phyloP scores from a whole-genome alignment of 2,797 vertebrate genomes.

The Paguma larvata region DNA sequence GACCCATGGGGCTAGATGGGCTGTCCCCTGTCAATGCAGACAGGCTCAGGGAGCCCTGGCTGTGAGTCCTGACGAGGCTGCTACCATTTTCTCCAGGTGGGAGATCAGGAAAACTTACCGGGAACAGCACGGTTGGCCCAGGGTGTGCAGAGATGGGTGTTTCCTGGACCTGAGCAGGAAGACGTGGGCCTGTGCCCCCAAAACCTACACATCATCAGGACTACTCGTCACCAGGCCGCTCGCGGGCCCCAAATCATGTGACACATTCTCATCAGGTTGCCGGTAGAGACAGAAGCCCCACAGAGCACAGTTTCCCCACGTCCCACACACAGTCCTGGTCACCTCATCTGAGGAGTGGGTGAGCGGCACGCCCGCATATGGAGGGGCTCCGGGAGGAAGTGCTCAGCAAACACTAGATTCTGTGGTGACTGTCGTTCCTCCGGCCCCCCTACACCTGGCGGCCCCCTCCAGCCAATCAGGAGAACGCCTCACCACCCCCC shows the following conservation, averaged over 20 bases:
- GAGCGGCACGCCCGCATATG: background rate
- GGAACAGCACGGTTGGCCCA: background rate
- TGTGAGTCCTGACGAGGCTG: rapidly evolving
- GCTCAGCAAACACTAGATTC: background rate
- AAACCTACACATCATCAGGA: no score
- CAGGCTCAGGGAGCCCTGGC: background rate
- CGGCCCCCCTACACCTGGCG: background rate
- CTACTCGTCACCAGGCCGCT: background rate
- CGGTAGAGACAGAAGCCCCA: background rate
- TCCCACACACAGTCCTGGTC: background rate
- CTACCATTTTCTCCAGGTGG: background rate
- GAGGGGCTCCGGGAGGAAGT: background rate
- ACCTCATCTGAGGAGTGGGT: background rate
- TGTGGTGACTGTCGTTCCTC: rapidly evolving
- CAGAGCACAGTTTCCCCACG: background rate
- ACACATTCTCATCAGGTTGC: rapidly evolving
- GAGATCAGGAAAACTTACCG: background rate
- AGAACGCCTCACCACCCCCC: background rate
- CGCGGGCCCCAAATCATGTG: rapidly evolving
- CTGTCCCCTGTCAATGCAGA: rapidly evolving
- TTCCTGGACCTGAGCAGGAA: background rate
- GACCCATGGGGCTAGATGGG: background rate
- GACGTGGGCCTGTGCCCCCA: background rate
- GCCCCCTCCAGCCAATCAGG: background rate
- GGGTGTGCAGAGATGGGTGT: background rate